Percentiles rank a stretch among this genome's conserved stretches.
Evolutionary conservation across 2,113 vertebrate genomes (phyloP).

Genomic region (Dicerorhinus sumatrensis): DNA sequence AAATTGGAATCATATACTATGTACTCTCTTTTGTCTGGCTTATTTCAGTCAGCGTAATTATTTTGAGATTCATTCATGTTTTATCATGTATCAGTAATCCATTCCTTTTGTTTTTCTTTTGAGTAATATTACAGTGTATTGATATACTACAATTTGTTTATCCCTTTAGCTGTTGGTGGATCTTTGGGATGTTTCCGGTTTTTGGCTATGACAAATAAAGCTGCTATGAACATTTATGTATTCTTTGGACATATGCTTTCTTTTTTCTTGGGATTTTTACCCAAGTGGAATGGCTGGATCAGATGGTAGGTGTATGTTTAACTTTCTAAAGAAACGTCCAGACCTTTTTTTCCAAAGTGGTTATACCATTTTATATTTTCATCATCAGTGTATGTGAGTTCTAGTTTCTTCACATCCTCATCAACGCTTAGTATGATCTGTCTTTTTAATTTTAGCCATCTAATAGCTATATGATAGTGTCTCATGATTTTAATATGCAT

Average conservation of each 20-base stretch:
- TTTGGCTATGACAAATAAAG: background rate
- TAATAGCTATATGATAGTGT: background rate
- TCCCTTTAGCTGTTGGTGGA: background rate
- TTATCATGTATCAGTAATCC: background rate
- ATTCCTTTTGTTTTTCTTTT: background rate
- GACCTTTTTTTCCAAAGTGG: background rate
- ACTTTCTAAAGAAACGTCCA: background rate
- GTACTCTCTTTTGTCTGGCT: background rate
- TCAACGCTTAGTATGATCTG: background rate
- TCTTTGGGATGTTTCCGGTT: background rate
- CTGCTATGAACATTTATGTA: background rate
- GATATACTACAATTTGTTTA: background rate
- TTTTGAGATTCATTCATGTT: constrained; percentile 10
- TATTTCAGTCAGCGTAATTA: constrained; percentile 9
- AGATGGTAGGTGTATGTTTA: background rate
- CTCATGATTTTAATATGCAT: background rate
- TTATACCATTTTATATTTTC: constrained; percentile 2
- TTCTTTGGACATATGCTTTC: background rate
- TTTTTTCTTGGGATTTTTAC: background rate
- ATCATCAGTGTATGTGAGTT: background rate
- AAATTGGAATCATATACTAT: constrained; percentile 3
- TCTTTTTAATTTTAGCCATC: background rate
- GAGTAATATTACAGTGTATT: background rate
- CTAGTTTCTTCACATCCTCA: background rate
- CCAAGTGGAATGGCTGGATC: background rate